Base-by-base conservation (phyloP, 2,113 vertebrate genomes). In the Oncorhynchus keta region DNA sequence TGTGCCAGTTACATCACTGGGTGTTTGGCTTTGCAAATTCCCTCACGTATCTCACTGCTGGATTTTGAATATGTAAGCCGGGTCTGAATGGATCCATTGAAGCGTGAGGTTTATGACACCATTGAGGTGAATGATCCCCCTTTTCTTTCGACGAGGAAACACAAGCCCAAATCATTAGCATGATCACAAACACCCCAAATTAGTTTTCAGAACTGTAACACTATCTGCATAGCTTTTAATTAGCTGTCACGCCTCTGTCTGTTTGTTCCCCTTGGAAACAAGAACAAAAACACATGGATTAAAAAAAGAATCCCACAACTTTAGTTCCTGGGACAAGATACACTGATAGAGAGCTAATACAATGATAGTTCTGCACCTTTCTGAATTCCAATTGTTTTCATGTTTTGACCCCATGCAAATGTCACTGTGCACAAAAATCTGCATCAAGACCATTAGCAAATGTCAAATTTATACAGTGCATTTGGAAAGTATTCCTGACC, bases 1-100 rank as follows among this genome's bases (percentile, higher is more conserved):
- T 22, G 30, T 22, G 4, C 24, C 82, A 78, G 84, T 83, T 85
- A 84, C 65, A 30, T 79, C 28, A 22, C 24, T 35, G 28, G 8
- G 5, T 32, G 81, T 86, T 87, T 88, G 68, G 80, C 71, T 91
- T 91, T 75, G 73, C 83, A 89, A 89, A 89, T 78, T 26, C n/a
- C 28, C 5, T 68, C 18, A 1, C 3, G 32, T 78, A 30, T 80
- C 70, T 80, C 61, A 7, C 20, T 75, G 51, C n/a, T 45, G 22
- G 35, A 0, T 83, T 91, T 89, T 89, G 80, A 87, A 88, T 91
- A 80, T 72, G 39, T 69, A 2, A 11, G 59, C 16, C 0, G 3
- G 13, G 18, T 59, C 62, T 87, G 81, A 85, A 77, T 74, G 70
- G 35, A 5, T 28, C 77, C 28, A 80, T 81, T 87, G 80, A 88